phyloP scores from a whole-genome alignment of 2,797 vertebrate genomes.

The Pseudochaenichthys georgianus region DNA sequence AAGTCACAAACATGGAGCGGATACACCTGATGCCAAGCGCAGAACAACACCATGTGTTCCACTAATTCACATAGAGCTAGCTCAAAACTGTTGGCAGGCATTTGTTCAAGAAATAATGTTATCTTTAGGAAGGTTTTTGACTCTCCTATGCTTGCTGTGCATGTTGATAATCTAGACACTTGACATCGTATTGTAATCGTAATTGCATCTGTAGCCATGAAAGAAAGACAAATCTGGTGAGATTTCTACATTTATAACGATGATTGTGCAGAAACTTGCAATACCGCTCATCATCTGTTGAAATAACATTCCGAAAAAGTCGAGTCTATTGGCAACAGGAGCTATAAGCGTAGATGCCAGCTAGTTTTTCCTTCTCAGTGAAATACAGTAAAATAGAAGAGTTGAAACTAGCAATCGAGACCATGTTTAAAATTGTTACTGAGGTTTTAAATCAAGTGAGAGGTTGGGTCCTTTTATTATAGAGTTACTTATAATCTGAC shows the following conservation, averaged over 20 bases:
- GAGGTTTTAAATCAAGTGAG: no score
- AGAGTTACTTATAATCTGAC: no score
- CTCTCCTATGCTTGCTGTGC: neutral
- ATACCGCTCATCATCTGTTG: neutral
- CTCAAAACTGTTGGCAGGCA: neutral
- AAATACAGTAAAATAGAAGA: neutral
- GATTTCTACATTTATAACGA: neutral
- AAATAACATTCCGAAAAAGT: neutral
- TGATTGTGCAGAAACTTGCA: neutral
- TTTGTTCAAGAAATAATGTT: neutral
- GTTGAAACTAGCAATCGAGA: no score
- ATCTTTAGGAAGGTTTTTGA: neutral
- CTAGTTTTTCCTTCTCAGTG: neutral
- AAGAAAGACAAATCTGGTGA: neutral
- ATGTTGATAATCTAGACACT: constrained; percentile 1
- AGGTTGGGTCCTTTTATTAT: no score
- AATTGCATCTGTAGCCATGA: neutral
- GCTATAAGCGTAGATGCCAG: neutral
- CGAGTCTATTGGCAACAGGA: neutral
- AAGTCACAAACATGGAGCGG: neutral
- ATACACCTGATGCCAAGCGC: constrained; percentile 31
- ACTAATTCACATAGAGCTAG: neutral
- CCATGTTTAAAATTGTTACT: no score
- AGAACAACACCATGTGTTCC: constrained; percentile 3
- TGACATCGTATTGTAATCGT: neutral